These are phyloP conservation scores for Hyposmocoma kahamanoa DNA, from an alignment of 1,140 invertebrate species.

Conservation along the genomic window DNA sequence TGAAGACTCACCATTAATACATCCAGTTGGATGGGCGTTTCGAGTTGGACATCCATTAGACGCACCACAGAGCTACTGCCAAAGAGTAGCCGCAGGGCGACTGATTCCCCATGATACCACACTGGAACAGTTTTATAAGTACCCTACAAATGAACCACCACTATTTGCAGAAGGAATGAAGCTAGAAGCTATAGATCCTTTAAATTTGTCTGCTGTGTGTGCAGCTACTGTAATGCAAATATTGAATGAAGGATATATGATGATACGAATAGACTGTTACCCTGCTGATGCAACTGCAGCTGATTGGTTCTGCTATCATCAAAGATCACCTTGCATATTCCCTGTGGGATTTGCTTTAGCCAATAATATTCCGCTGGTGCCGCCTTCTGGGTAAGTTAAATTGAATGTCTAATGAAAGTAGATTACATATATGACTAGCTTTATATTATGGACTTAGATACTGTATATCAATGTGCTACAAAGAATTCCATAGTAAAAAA, in stretches of 20 bases:
- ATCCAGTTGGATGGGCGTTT: constrained; percentile 96
- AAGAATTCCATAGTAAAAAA: too few relatives aligned
- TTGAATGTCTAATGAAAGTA: background rate
- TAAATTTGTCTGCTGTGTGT: constrained; percentile 95
- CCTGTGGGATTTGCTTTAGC: constrained; percentile 94
- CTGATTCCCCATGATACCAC: constrained; percentile 83
- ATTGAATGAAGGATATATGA: constrained; percentile 92
- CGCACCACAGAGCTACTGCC: constrained; percentile 84
- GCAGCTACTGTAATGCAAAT: constrained; percentile 96
- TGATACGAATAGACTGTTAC: constrained; percentile 96
- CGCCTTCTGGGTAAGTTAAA: constrained; percentile 81
- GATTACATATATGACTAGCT: too few relatives aligned
- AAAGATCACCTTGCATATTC: constrained; percentile 94
- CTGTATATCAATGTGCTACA: too few relatives aligned
- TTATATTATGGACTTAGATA: too few relatives aligned
- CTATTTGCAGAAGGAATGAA: constrained; percentile 94
- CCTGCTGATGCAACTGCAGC: constrained; percentile 87
- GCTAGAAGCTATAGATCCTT: constrained; percentile 95
- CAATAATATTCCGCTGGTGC: constrained; percentile 88
- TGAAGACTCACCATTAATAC: constrained; percentile 94
- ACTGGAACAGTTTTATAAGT: constrained; percentile 72
- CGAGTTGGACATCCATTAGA: constrained; percentile 90
- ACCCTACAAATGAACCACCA: constrained; percentile 48
- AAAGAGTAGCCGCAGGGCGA: constrained; percentile 76
- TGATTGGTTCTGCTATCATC: constrained; percentile 98